Percentiles rank a stretch among this genome's conserved stretches.
phyloP scores from a whole-genome alignment of 2,888 invertebrate genomes.

The Protodeltote pygarga region DNA sequence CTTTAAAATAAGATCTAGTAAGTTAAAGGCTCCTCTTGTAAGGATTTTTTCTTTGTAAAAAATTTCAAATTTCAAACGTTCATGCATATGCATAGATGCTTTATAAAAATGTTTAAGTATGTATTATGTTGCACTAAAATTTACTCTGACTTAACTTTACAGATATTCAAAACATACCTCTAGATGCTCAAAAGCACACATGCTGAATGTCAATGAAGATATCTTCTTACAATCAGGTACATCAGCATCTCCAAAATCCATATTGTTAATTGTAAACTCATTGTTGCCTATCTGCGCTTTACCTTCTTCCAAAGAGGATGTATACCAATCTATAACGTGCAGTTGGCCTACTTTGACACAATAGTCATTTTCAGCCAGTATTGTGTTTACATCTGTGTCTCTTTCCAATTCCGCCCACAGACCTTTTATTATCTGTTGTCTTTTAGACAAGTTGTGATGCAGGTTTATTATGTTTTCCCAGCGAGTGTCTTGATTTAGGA shows the following conservation, averaged over 20 bases:
- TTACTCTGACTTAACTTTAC: too few species aligned
- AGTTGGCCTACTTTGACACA: constrained; percentile 89
- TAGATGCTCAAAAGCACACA: constrained; percentile 80
- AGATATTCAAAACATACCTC: constrained; percentile 70
- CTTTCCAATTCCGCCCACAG: constrained; percentile 86
- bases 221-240: constrained; percentile 89
- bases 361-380: constrained; percentile 88
- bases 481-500: constrained; percentile 92
- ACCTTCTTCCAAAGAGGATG: constrained; percentile 86
- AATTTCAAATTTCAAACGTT: too few species aligned
- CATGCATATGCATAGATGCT: too few species aligned
- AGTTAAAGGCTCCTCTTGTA: too few species aligned
- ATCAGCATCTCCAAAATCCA: constrained; percentile 62
- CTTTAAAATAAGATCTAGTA: too few species aligned
- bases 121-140: too few species aligned
- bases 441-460: constrained; percentile 88
- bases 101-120: too few species aligned
- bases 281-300: constrained; percentile 74
- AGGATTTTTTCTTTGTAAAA: too few species aligned
- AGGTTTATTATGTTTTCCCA: constrained; percentile 87
- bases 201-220: constrained; percentile 79
- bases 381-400: constrained; percentile 88
- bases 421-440: constrained; percentile 88
- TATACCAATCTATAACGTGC: constrained; percentile 90
- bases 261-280: constrained; percentile 59